Percentiles rank a stretch among this genome's conserved stretches.
These are phyloP conservation scores for Todus mexicanus DNA, from an alignment of 2,797 vertebrate genomes.

Conservation along the genomic window DNA sequence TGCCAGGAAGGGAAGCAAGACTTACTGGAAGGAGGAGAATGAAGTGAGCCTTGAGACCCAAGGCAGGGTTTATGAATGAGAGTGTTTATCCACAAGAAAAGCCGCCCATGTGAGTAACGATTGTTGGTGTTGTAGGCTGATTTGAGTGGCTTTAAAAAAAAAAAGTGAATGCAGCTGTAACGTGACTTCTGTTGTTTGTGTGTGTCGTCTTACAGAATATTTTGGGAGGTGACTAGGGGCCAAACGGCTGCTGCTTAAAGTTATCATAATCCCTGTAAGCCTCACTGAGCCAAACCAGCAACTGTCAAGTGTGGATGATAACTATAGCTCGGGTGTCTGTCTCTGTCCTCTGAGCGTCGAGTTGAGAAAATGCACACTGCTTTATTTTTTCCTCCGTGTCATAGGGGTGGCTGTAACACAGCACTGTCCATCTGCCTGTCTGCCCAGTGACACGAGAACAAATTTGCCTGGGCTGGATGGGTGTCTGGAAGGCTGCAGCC, in stretches of 20 bases:
- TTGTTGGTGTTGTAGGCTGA: slow-evolving; percentile 4
- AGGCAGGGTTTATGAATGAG: slow-evolving; percentile 24
- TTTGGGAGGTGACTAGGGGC: slow-evolving; percentile 50
- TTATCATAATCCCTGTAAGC: slow-evolving; percentile 56
- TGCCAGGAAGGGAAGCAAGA: neutral
- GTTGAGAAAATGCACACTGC: neutral
- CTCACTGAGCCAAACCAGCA: slow-evolving; percentile 50
- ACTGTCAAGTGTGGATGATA: slow-evolving; percentile 42
- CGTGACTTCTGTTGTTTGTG: slow-evolving; percentile 53
- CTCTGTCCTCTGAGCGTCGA: neutral
- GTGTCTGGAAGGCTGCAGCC: neutral
- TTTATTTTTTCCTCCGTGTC: neutral
- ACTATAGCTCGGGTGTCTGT: slow-evolving; percentile 34
- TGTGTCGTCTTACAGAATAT: slow-evolving; percentile 62
- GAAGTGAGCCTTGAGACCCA: neutral
- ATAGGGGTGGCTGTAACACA: neutral
- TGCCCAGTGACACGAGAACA: neutral
- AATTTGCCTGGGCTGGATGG: neutral
- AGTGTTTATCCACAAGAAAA: neutral
- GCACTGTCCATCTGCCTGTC: neutral
- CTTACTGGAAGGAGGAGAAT: slow-evolving; percentile 6
- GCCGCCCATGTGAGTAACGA: slow-evolving; percentile 8
- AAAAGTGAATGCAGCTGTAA: slow-evolving; percentile 33
- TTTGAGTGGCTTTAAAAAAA: neutral
- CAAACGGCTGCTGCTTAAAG: slow-evolving; percentile 34